Base-by-base conservation (phyloP, 37 sponge, comb jelly and placozoan species). In the Tethya wilhelma region DNA sequence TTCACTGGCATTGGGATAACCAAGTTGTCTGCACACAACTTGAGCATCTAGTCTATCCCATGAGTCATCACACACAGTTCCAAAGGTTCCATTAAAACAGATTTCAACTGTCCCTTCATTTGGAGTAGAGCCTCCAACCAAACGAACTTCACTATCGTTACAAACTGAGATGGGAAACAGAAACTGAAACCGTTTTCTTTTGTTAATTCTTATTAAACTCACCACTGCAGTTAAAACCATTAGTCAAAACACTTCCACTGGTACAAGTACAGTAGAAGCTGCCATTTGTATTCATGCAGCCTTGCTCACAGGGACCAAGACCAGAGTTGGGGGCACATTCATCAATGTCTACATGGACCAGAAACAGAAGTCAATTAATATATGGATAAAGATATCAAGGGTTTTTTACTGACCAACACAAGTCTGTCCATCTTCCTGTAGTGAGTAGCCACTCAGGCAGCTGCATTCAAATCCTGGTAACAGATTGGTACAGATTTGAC, bases 1-100 rank as follows among this genome's bases (percentile, higher is more conserved):
- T n/a, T n/a, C n/a, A n/a, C n/a, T n/a, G n/a, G n/a, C n/a, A n/a
- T n/a, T n/a, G n/a, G n/a, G n/a, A n/a, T n/a, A n/a, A n/a, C n/a
- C 58, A 14, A 82, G 73, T 44, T 82, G 82, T 40, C 41, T 73
- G 46, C 82, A 82, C 19, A 82, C 73, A 17, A 82, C 82, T 73
- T 3, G 33, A 82, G 82, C 82, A 64, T 82, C 82, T 31, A 30
- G 42, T 22, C 29, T 11, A 29, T 82, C 72, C 62, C 73, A 82
- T 38, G 34, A 38, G 53, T 82, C 64, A 72, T 82, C 63, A 72
- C 82, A 82, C 26, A 82, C 64, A 36, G 82, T 82, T 22, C 82
- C 82, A 57, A 43, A 82, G 7, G 72, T 73, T 29, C 60, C 64
- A 38, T 73, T 73, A 64, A 64, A 73, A 66, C 82, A 82, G 36